Conservation (phyloP, 2,888 invertebrate species). For the Periphyllus acericola region DNA sequence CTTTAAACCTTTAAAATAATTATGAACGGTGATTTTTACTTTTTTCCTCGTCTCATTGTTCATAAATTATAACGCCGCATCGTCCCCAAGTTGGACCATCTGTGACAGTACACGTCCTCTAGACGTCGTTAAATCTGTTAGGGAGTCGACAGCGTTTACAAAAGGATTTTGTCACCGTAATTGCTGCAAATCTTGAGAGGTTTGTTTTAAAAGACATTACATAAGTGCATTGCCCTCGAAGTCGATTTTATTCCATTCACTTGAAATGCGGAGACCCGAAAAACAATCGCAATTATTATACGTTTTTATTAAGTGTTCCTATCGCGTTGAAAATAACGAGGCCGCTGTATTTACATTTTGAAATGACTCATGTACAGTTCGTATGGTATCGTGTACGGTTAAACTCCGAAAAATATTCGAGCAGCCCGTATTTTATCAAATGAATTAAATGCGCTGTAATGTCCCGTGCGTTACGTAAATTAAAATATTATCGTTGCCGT, state of each 20-base stretch:
- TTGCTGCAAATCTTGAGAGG: slow-evolving; percentile 29
- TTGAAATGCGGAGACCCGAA: neutral
- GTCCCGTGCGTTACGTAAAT: no score
- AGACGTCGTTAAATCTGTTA: slow-evolving; percentile 49
- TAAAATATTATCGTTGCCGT: no score
- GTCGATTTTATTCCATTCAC: neutral
- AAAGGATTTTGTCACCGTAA: slow-evolving; percentile 37
- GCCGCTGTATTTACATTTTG: no score
- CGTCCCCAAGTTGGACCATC: slow-evolving; percentile 10
- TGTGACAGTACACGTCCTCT: slow-evolving; percentile 14
- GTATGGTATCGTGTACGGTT: no score
- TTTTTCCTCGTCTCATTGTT: slow-evolving; percentile 2
- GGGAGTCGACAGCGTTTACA: slow-evolving; percentile 27
- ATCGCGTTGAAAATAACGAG: no score
- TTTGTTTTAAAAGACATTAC: slow-evolving; percentile 27
- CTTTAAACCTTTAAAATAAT: slow-evolving; percentile 22
- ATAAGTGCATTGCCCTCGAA: neutral
- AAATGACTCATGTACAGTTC: no score
- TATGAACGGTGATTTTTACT: slow-evolving; percentile 6
- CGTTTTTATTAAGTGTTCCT: no score
- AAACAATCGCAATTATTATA: neutral
- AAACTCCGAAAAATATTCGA: no score
- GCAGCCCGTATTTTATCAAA: no score
- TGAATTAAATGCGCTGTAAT: no score
- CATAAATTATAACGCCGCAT: slow-evolving; percentile 1